Evolutionary conservation across 2,797 vertebrate species (phyloP).

Genomic region (Scyliorhinus canicula): DNA sequence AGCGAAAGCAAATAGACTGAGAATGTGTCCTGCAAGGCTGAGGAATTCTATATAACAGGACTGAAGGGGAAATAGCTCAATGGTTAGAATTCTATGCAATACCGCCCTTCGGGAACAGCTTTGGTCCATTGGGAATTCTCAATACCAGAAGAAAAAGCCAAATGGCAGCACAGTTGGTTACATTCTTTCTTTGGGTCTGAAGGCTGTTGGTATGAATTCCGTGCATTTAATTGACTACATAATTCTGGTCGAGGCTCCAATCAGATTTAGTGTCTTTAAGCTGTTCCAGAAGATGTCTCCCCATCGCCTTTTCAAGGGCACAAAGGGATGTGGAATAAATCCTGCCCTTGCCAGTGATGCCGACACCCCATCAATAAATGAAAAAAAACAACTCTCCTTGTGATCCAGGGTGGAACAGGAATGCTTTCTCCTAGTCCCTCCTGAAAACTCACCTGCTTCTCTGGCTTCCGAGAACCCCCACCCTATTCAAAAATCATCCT

Average conservation of each 20-base stretch:
- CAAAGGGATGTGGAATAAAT: not conserved
- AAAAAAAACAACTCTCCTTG: not conserved
- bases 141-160: not conserved
- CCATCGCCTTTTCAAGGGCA: not conserved
- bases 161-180: constrained; percentile 17
- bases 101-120: not conserved
- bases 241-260: not conserved
- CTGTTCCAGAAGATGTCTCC: not conserved
- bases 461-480: not conserved
- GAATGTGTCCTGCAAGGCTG: not conserved
- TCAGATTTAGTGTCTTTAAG: not conserved
- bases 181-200: not conserved
- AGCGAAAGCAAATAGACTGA: not conserved
- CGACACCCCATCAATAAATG: not conserved
- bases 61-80: not conserved
- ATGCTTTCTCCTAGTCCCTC: not conserved
- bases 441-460: not conserved
- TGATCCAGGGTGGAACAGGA: not conserved
- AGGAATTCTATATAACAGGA: not conserved
- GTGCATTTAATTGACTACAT: not conserved
- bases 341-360: not conserved
- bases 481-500: not conserved
- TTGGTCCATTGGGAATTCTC: not conserved
- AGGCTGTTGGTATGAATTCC: not conserved
- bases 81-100: not conserved